phyloP scores from a whole-genome alignment of 2,113 vertebrate genomes.

The Paratilapia polleni region DNA sequence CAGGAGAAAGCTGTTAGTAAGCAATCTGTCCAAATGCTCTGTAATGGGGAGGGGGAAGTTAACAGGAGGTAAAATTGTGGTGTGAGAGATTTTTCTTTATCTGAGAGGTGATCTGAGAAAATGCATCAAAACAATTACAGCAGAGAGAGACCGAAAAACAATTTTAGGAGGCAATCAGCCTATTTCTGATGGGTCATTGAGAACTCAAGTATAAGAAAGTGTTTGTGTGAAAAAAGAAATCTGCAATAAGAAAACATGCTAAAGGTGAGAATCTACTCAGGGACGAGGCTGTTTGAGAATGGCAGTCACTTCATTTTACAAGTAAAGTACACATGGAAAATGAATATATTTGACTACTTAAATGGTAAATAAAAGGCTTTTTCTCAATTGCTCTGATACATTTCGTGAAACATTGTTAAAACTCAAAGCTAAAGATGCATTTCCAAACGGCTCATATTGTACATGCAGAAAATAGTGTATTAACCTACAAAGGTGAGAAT shows the following conservation, averaged over 20 bases:
- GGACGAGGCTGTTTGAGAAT: too few relatives aligned
- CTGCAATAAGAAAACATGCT: background rate
- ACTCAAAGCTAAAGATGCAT: rapidly evolving
- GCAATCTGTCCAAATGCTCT: background rate
- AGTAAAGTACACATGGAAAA: background rate
- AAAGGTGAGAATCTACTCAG: background rate
- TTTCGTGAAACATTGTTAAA: background rate
- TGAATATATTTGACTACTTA: background rate
- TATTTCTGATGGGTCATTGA: background rate
- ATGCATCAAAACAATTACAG: background rate
- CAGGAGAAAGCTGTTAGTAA: conserved; percentile 5
- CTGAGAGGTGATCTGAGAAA: background rate
- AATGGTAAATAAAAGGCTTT: background rate
- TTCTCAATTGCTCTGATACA: background rate
- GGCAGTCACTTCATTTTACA: background rate
- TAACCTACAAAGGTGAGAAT: too few relatives aligned
- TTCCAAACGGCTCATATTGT: background rate
- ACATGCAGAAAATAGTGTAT: background rate
- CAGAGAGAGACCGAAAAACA: background rate
- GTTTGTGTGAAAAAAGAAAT: background rate
- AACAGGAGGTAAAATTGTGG: background rate
- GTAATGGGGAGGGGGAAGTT: background rate
- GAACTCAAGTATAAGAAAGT: background rate
- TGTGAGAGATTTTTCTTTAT: conserved; percentile 8
- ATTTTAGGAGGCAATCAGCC: background rate